Percentiles rank a stretch among this genome's conserved stretches.
These are phyloP conservation scores for Gandaritis pyraliata DNA, from an alignment of 2,888 invertebrate genomes.

Conservation along the genomic window DNA sequence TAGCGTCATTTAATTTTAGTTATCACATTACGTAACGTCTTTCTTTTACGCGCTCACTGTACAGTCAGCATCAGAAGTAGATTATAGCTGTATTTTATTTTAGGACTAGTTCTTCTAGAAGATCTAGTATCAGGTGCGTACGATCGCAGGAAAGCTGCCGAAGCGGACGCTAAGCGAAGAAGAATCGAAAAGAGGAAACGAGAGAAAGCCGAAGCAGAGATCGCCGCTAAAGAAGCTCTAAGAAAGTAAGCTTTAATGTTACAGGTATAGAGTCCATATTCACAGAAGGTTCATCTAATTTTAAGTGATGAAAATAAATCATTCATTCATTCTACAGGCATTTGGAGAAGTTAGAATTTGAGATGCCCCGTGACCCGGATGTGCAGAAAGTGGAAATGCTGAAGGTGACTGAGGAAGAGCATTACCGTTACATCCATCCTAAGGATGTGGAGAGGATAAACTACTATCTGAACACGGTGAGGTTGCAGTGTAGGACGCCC, in stretches of 20 bases:
- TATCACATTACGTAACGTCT: no score
- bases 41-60: no score
- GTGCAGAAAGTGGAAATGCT: conserved; percentile 84
- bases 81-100: not conserved
- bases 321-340: conserved; percentile 73
- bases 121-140: conserved; percentile 86
- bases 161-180: conserved; percentile 62
- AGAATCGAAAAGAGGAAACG: conserved; percentile 64
- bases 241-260: conserved; percentile 51
- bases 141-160: conserved; percentile 67
- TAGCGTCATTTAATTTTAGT: no score
- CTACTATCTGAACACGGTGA: conserved; percentile 82
- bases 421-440: conserved; percentile 71
- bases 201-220: conserved; percentile 63
- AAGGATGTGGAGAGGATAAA: conserved; percentile 83
- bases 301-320: no score
- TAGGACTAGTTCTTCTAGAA: conserved; percentile 79
- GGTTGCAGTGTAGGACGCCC: conserved; percentile 25
- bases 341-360: conserved; percentile 81
- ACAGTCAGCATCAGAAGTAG: no score
- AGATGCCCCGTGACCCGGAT: conserved; percentile 86
- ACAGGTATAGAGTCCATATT: no score
- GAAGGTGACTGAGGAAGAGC: conserved; percentile 77
- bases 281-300: no score
- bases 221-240: conserved; percentile 64